Percentiles rank a stretch among this genome's conserved stretches.
These are phyloP conservation scores for Pteropus rufus DNA, from an alignment of 2,797 vertebrate genomes.

Conservation along the genomic window DNA sequence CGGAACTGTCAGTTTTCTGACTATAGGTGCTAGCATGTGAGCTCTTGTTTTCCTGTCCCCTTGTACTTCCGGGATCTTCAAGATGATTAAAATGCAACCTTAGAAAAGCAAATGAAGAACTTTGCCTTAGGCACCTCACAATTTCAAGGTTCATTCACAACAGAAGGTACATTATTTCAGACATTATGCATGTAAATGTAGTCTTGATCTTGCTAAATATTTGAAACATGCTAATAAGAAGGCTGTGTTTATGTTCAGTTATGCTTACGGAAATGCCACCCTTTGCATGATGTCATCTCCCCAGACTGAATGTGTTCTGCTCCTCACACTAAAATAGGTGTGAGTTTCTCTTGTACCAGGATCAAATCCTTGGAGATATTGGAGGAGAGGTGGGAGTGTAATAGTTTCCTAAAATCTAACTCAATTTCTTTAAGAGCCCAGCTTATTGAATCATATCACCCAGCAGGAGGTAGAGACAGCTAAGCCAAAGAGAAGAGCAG, in stretches of 20 bases:
- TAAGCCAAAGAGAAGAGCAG: constrained; percentile 27
- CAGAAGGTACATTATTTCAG: constrained; percentile 25
- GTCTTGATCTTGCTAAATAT: constrained; percentile 44
- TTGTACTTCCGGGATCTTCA: background rate
- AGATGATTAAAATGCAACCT: background rate
- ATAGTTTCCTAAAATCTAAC: constrained; percentile 60
- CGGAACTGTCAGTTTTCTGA: background rate
- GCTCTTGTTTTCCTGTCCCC: background rate
- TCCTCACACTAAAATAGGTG: background rate
- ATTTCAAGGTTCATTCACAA: constrained; percentile 51
- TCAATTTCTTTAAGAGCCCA: constrained; percentile 57
- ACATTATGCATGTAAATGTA: constrained; percentile 5
- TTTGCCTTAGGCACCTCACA: background rate
- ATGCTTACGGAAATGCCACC: background rate
- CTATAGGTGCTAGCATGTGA: no score
- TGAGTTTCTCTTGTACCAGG: background rate
- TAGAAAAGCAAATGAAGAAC: background rate
- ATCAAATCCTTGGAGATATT: constrained; percentile 48
- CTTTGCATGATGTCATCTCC: background rate
- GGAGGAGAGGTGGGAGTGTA: background rate
- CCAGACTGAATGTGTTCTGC: background rate
- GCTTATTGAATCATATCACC: constrained; percentile 55
- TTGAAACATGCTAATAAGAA: constrained; percentile 31
- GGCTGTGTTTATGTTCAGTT: background rate
- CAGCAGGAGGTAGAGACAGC: background rate